Conservation (phyloP, 1,140 invertebrate genomes). For the Mylabris phalerata region DNA sequence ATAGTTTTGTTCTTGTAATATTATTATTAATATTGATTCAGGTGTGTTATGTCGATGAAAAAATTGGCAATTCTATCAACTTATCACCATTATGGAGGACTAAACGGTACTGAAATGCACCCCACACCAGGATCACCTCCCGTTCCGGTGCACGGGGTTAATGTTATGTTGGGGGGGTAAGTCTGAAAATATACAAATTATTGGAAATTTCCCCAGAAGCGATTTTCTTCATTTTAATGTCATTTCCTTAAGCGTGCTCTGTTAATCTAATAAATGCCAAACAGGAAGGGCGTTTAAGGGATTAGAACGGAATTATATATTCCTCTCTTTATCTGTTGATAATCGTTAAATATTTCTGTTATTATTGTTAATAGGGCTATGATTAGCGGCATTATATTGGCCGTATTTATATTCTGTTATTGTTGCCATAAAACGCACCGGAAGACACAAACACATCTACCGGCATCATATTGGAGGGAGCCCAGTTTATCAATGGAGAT, state of each 20-base stretch:
- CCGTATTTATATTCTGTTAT: constrained; percentile 56
- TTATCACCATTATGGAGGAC: constrained; percentile 31
- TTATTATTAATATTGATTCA: constrained; percentile 14
- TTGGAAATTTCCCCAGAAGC: not conserved
- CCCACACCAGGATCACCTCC: constrained; percentile 41
- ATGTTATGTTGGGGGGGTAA: constrained; percentile 57
- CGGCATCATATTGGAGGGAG: constrained; percentile 53
- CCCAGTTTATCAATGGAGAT: constrained; percentile 56
- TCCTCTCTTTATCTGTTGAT: too few relatives aligned
- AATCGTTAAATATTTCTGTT: not conserved
- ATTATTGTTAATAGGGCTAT: constrained; percentile 48
- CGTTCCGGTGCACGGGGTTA: constrained; percentile 50
- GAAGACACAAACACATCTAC: constrained; percentile 51
- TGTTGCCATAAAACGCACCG: constrained; percentile 58
- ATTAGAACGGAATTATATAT: too few relatives aligned
- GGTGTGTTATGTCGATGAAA: constrained; percentile 42
- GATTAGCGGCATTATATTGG: constrained; percentile 54
- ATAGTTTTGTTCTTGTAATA: not conserved
- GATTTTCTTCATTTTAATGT: not conserved
- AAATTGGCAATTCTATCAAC: constrained; percentile 40
- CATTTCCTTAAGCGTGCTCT: not conserved
- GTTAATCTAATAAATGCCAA: too few relatives aligned
- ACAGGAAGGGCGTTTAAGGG: too few relatives aligned
- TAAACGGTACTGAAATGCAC: constrained; percentile 35
- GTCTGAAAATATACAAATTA: constrained; percentile 14